Percentiles rank a stretch among this genome's conserved stretches.
phyloP scores from a whole-genome alignment of 2,113 vertebrate genomes.

The Oriolus oriolus region DNA sequence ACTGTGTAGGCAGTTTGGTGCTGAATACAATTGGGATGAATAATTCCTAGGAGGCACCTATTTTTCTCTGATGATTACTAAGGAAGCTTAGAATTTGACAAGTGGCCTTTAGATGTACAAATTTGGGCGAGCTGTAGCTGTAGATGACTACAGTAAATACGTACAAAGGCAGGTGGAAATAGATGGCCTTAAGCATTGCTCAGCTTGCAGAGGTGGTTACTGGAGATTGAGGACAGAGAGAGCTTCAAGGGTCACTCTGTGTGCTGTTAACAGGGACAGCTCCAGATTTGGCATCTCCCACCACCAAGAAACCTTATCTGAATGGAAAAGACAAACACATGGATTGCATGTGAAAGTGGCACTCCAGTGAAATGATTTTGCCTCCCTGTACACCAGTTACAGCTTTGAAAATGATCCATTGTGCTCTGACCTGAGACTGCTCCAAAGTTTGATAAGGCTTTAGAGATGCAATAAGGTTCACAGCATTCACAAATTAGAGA shows the following conservation, averaged over 20 bases:
- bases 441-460: not conserved
- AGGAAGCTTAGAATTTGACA: conserved; percentile 26
- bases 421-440: not conserved
- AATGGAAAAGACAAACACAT: not conserved
- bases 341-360: not conserved
- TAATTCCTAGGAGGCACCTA: conserved; percentile 17
- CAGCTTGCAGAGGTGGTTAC: not conserved
- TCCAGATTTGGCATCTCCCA: not conserved
- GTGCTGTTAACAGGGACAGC: not conserved
- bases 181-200: not conserved
- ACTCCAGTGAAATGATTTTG: not conserved
- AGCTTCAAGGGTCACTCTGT: not conserved
- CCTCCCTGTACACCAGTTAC: not conserved
- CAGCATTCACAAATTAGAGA: not conserved
- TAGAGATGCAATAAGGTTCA: not conserved
- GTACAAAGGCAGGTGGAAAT: not conserved
- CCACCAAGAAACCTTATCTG: not conserved
- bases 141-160: not conserved
- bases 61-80: conserved; percentile 19
- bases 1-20: conserved; percentile 27
- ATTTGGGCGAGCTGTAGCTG: not conserved
- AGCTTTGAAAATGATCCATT: not conserved
- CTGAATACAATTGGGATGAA: conserved; percentile 39
- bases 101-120: conserved; percentile 20
- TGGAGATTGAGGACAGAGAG: not conserved